These are phyloP conservation scores for Trichacis sp. DNA, from an alignment of 2,888 invertebrate species.

Conservation along the genomic window DNA sequence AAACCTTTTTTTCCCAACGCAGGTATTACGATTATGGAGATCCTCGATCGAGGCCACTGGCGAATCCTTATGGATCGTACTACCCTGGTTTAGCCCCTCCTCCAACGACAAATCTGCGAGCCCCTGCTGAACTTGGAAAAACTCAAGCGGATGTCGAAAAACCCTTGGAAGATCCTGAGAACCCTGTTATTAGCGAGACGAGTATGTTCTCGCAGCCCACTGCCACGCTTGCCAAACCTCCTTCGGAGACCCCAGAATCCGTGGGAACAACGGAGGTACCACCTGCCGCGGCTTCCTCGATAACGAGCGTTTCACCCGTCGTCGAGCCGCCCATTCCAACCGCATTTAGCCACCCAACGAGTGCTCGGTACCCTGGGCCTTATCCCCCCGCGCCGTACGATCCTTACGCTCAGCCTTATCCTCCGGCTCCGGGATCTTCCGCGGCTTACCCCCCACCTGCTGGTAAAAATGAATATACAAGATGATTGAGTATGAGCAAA, in stretches of 20 bases:
- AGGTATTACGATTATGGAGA: slow-evolving; percentile 64
- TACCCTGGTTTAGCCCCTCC: slow-evolving; percentile 58
- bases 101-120: slow-evolving; percentile 46
- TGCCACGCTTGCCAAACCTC: background rate
- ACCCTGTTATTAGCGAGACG: background rate
- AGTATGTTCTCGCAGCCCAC: slow-evolving; percentile 12
- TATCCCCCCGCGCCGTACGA: slow-evolving; percentile 66
- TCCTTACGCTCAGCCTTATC: slow-evolving; percentile 65
- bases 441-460: slow-evolving; percentile 64
- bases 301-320: slow-evolving; percentile 9
- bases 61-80: slow-evolving; percentile 61
- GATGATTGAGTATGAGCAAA: background rate
- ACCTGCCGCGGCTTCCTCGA: background rate
- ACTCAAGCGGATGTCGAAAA: slow-evolving; percentile 39
- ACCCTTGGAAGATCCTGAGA: slow-evolving; percentile 21
- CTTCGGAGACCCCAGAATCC: background rate
- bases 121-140: slow-evolving; percentile 46
- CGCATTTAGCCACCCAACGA: slow-evolving; percentile 64
- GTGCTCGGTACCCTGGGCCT: slow-evolving; percentile 59
- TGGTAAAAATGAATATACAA: slow-evolving; percentile 37
- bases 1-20: no score
- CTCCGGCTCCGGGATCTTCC: slow-evolving; percentile 60
- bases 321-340: slow-evolving; percentile 61
- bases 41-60: slow-evolving; percentile 57
- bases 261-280: background rate